Percentiles rank a stretch among this genome's conserved stretches.
These are phyloP conservation scores for Solea solea DNA, from an alignment of 2,113 vertebrate genomes.

Conservation along the genomic window DNA sequence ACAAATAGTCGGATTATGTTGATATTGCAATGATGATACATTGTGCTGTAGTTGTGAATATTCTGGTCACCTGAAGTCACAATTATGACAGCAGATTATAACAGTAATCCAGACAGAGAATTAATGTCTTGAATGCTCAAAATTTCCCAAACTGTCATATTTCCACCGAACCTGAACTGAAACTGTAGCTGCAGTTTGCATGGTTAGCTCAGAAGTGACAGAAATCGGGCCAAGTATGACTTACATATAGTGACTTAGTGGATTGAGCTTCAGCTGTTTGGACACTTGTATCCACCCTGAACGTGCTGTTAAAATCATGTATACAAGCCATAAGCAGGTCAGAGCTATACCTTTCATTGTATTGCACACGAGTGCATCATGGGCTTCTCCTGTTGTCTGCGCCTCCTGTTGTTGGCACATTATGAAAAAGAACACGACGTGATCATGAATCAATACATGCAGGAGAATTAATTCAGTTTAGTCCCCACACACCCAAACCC, in stretches of 20 bases:
- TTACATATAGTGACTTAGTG: conserved; percentile 2
- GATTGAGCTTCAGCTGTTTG: conserved; percentile 2
- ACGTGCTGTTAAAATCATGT: conserved; percentile 19
- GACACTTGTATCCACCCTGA: conserved; percentile 1
- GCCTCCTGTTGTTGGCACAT: conserved; percentile 33
- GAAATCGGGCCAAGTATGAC: conserved; percentile 4
- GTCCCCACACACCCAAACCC: conserved; percentile 13
- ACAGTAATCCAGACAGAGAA: background rate
- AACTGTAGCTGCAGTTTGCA: background rate
- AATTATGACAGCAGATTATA: background rate
- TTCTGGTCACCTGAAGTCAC: background rate
- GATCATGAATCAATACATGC: conserved; percentile 52
- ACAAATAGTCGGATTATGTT: too few relatives aligned
- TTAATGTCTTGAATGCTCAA: conserved; percentile 9
- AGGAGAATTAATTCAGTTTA: conserved; percentile 38
- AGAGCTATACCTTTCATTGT: background rate
- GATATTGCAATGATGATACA: too few relatives aligned
- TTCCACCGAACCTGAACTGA: background rate
- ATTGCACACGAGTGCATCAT: conserved; percentile 23
- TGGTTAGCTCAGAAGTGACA: conserved; percentile 10
- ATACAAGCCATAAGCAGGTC: too few relatives aligned
- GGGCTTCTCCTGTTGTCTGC: conserved; percentile 13
- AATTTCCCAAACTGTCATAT: conserved; percentile 16
- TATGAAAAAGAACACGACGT: conserved; percentile 23
- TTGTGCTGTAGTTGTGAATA: background rate